Conservation (phyloP, 2,797 vertebrate species). For the Graptemys geographica region DNA sequence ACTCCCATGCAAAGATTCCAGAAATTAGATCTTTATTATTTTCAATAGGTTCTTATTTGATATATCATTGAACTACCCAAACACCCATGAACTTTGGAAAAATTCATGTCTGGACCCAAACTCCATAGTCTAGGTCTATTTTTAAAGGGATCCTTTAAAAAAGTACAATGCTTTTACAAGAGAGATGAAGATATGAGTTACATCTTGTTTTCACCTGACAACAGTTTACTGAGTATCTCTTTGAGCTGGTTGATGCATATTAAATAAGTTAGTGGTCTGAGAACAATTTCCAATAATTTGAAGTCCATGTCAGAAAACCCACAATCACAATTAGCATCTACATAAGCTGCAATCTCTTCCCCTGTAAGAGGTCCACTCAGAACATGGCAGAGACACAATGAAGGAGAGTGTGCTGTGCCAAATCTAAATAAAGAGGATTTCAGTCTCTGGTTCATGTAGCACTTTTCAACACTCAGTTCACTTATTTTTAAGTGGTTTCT, state of each 20-base stretch:
- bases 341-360: background rate
- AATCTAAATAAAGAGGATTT: background rate
- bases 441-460: background rate
- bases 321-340: background rate
- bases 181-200: background rate
- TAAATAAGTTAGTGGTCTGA: background rate
- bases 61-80: background rate
- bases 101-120: background rate
- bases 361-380: background rate
- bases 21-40: background rate
- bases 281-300: background rate
- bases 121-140: background rate
- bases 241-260: background rate
- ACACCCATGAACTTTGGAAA: background rate
- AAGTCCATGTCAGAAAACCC: background rate
- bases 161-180: background rate
- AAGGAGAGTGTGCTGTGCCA: background rate
- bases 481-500: background rate
- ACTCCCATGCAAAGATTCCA: background rate
- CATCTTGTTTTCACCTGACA: background rate
- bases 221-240: background rate
- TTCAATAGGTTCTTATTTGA: background rate
- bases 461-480: background rate
- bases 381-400: background rate
- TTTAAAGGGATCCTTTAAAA: background rate